phyloP scores from a whole-genome alignment of 2,888 invertebrate genomes.

The Drosophila imparisetae region DNA sequence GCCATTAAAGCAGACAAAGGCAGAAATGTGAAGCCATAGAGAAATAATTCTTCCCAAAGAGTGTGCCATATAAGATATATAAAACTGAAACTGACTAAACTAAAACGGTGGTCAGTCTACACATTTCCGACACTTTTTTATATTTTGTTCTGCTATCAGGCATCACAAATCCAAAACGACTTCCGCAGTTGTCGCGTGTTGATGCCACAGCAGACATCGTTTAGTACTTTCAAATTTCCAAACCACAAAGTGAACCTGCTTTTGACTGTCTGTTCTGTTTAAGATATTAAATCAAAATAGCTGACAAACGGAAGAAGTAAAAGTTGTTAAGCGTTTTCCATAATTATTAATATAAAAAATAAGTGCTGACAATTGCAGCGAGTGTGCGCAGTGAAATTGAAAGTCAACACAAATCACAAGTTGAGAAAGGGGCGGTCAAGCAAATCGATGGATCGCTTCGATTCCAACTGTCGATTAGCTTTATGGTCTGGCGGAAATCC shows the following conservation, averaged over 20 bases:
- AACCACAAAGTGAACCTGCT: conserved; percentile 18
- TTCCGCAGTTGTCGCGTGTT: conserved; percentile 58
- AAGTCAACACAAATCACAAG: conserved; percentile 52
- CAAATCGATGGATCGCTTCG: conserved; percentile 26
- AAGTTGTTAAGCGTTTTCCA: conserved; percentile 59
- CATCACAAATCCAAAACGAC: conserved; percentile 53
- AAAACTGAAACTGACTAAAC: neutral
- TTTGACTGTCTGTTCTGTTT: conserved; percentile 36
- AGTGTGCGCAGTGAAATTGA: conserved; percentile 63
- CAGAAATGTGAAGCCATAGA: neutral
- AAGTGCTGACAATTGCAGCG: conserved; percentile 36
- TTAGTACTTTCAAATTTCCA: conserved; percentile 47
- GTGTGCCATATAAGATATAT: neutral
- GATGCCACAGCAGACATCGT: conserved; percentile 27
- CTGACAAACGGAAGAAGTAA: conserved; percentile 65
- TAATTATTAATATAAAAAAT: conserved; percentile 49
- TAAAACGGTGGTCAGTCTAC: neutral
- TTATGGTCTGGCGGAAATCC: conserved; percentile 60
- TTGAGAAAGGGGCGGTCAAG: conserved; percentile 32
- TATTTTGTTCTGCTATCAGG: conserved; percentile 35
- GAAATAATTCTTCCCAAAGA: neutral
- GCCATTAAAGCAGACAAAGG: neutral
- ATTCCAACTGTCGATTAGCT: conserved; percentile 27
- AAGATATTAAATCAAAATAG: neutral
- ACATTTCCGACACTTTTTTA: conserved; percentile 9